Evolutionary conservation across 2,113 vertebrate genomes (phyloP).

Genomic region (Mustela lutreola): DNA sequence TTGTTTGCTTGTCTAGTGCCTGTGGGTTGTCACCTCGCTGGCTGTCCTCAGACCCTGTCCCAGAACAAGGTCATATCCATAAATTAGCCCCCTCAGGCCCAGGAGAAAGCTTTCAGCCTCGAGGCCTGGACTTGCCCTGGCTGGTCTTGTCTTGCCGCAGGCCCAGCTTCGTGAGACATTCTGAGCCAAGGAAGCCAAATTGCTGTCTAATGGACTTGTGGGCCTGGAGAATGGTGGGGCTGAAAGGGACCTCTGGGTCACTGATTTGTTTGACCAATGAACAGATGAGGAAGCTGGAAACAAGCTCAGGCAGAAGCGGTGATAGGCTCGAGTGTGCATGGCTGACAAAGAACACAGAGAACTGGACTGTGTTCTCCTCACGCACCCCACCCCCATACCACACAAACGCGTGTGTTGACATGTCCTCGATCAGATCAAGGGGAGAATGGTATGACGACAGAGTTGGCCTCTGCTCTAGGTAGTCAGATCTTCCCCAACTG

Average conservation of each 20-base stretch:
- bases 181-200: slow-evolving; percentile 48
- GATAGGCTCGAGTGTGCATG: not conserved
- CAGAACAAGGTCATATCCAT: slow-evolving; percentile 1
- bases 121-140: not conserved
- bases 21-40: slow-evolving; percentile 43
- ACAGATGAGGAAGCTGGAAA: not conserved
- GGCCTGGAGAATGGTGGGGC: not conserved
- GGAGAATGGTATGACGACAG: not conserved
- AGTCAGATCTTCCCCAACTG: not conserved
- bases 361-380: not conserved
- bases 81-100: not conserved
- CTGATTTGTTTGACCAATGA: not conserved
- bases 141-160: not conserved
- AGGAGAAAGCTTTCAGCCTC: not conserved
- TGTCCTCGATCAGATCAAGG: not conserved
- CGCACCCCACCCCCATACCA: accelerated
- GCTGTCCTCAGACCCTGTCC: not conserved
- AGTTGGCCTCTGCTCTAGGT: not conserved
- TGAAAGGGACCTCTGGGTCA: not conserved
- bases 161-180: not conserved
- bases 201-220: not conserved
- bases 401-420: accelerated
- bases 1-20: slow-evolving; percentile 51
- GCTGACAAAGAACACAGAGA: not conserved
- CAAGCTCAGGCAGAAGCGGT: not conserved